phyloP scores from a whole-genome alignment of 2,113 vertebrate genomes.

The Opisthocomus hoazin region DNA sequence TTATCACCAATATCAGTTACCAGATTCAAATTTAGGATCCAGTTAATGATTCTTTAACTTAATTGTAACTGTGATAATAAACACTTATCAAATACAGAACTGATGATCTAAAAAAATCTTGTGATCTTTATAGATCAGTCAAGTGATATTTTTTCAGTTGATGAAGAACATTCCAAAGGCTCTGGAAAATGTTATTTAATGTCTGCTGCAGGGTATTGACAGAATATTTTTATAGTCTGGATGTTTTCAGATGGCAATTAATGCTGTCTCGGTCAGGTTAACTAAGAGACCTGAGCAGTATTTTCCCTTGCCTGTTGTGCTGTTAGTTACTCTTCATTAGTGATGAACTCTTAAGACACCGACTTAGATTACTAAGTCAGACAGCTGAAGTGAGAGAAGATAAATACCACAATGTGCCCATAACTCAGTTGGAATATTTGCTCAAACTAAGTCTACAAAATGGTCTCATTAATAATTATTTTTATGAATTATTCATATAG shows the following conservation, averaged over 20 bases:
- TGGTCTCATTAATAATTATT: not conserved
- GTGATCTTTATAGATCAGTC: not conserved
- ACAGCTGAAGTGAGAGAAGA: not conserved
- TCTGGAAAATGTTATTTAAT: not conserved
- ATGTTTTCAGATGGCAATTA: not conserved
- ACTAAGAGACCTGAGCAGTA: not conserved
- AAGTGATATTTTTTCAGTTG: not conserved
- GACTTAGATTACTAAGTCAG: not conserved
- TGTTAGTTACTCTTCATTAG: not conserved
- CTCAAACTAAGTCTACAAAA: not conserved
- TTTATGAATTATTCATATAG: conserved; percentile 36
- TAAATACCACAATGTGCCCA: not conserved
- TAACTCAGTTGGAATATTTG: not conserved
- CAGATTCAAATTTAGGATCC: not conserved
- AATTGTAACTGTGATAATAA: not conserved
- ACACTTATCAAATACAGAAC: not conserved
- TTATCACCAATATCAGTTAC: not conserved
- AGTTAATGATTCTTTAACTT: not conserved
- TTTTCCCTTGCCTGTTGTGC: not conserved
- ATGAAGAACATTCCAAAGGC: not conserved
- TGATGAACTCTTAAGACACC: not conserved
- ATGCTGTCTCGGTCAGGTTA: not conserved
- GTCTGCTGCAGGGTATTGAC: not conserved
- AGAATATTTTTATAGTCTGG: not conserved
- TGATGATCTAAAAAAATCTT: not conserved